Base-by-base conservation (phyloP, 2,113 vertebrate genomes). In the Mastomys coucha region DNA sequence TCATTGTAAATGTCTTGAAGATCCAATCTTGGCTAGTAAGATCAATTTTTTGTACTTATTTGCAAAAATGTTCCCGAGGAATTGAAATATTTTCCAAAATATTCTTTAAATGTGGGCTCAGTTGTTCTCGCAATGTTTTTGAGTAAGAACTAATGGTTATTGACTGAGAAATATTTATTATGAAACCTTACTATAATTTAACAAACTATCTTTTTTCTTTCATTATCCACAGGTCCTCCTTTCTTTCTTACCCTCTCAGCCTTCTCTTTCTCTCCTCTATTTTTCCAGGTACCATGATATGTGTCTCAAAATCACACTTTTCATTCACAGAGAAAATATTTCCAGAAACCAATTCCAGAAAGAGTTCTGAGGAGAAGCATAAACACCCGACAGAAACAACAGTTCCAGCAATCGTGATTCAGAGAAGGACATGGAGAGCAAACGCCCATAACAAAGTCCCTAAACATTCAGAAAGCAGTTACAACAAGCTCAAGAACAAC, bases 401-500 rank as follows among this genome's bases (percentile, higher is more conserved):
- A 77, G 56, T 45, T 45, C 14, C 0, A 80, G 7, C 0, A 91
- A 39, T 39, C 67, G 49, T 7, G 53, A 86, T 39, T 1, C 58
- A 14, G 45, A 80, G 60, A 89, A 42, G 26, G 14, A 33, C 13
- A 24, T 1, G 0, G 2, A 89, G 12, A 12, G 10, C 16, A 90
- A 92, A 81, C 28, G 3, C 0, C 22, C n/a, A 45, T 28, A n/a
- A 65, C 36, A 58, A 39, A 67, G 22, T 69, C 69, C 87, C 89
- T 78, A 53, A 65, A 65, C 69, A 80, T 9, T 51, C 42, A 72
- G 45, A 28, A 92, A 85, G 75, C 36, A 36, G 14, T 65, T 78
- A 75, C 85, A 96, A 81, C 5, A 31, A 97, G 58, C 82, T 11
- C 7, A 91, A 88, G 0, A 73, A 89, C 36, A 36, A 96, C 77